These are phyloP conservation scores for Acropora tenuis DNA, from an alignment of 64 coral and sea anemone species.

Conservation along the genomic window DNA sequence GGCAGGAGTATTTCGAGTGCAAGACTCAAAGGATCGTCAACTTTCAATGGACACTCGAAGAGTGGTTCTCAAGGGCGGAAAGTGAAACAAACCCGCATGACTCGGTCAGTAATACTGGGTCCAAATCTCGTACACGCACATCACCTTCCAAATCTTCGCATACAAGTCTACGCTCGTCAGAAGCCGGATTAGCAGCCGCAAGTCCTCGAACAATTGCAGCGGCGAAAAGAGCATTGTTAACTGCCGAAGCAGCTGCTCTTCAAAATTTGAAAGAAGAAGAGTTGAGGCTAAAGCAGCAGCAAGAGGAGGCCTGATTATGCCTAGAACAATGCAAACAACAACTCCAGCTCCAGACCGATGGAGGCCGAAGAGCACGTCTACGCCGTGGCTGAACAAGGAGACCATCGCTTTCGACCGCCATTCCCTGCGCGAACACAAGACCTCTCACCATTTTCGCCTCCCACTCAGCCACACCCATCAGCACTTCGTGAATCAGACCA, in stretches of 20 bases:
- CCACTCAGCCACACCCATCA: background rate
- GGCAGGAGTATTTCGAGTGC: background rate
- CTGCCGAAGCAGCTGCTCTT: slow-evolving; percentile 12
- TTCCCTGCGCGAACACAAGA: background rate
- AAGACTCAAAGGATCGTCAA: background rate
- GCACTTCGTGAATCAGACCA: background rate
- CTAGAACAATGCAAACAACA: slow-evolving; percentile 11
- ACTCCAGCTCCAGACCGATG: slow-evolving; percentile 14
- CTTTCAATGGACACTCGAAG: slow-evolving; percentile 26
- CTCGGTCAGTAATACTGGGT: background rate
- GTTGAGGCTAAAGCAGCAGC: background rate
- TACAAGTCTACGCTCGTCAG: background rate
- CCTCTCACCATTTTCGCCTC: background rate
- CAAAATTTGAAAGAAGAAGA: slow-evolving; percentile 6
- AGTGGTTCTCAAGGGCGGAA: slow-evolving; percentile 18
- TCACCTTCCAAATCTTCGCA: background rate
- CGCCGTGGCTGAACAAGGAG: background rate
- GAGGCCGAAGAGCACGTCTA: slow-evolving; percentile 22
- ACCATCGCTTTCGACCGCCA: background rate
- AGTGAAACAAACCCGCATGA: background rate
- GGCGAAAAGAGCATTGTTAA: background rate
- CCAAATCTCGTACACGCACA: background rate
- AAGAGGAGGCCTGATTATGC: slow-evolving; percentile 15
- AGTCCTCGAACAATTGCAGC: background rate
- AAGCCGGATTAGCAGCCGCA: background rate